Percentiles rank a stretch among this genome's conserved stretches.
Conservation (phyloP, 2,797 vertebrate species). For the Enteromius anoplus region DNA sequence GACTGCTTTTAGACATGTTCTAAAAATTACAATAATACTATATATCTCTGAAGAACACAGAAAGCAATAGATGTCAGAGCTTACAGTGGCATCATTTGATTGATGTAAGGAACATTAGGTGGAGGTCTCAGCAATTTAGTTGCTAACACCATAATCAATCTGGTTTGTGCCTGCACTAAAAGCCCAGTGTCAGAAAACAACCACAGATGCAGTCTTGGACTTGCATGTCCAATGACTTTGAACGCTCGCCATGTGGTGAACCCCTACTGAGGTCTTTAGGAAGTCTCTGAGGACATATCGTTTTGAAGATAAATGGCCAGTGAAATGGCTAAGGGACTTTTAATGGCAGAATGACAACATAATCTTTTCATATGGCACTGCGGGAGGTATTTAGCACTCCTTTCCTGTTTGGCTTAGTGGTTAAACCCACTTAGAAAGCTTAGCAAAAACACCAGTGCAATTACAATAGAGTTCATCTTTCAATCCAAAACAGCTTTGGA, state of each 20-base stretch:
- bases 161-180: slow-evolving; percentile 32
- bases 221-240: slow-evolving; percentile 36
- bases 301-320: slow-evolving; percentile 47
- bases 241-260: slow-evolving; percentile 26
- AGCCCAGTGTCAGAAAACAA: slow-evolving; percentile 35
- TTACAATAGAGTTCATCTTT: slow-evolving; percentile 11
- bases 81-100: slow-evolving; percentile 36
- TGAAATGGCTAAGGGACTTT: slow-evolving; percentile 47
- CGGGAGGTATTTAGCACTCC: slow-evolving; percentile 52
- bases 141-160: slow-evolving; percentile 38
- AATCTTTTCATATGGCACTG: slow-evolving; percentile 45
- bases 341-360: slow-evolving; percentile 60
- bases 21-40: neutral
- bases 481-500: slow-evolving; percentile 8
- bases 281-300: slow-evolving; percentile 35
- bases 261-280: slow-evolving; percentile 20
- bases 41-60: slow-evolving; percentile 6
- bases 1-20: neutral
- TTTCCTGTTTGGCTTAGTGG: slow-evolving; percentile 11
- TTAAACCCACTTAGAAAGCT: slow-evolving; percentile 22
- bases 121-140: slow-evolving; percentile 27
- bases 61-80: slow-evolving; percentile 38
- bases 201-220: slow-evolving; percentile 19
- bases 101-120: slow-evolving; percentile 43
- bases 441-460: slow-evolving; percentile 13